These are phyloP conservation scores for Lordiphosa clarofinis DNA, from an alignment of 1,140 invertebrate species.

Conservation along the genomic window DNA sequence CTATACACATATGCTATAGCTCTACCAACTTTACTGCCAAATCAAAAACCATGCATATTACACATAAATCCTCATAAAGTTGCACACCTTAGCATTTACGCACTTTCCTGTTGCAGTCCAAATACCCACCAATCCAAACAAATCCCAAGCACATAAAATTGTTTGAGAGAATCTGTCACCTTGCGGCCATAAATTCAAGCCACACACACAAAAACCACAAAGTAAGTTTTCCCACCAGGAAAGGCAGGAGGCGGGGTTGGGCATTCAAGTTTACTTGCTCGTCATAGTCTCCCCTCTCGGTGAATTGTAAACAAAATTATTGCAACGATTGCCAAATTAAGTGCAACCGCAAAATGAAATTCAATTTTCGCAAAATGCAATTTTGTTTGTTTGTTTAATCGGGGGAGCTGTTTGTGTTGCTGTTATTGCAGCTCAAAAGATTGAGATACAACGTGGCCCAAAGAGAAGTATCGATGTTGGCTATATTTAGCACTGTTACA, in stretches of 20 bases:
- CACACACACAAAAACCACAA: constrained; percentile 38
- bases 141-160: constrained; percentile 67
- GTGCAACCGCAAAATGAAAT: constrained; percentile 68
- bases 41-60: constrained; percentile 18
- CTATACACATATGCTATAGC: constrained; percentile 28
- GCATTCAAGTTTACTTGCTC: constrained; percentile 58
- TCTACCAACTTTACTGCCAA: constrained; percentile 34
- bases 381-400: constrained; percentile 63
- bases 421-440: constrained; percentile 15
- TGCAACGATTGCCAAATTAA: constrained; percentile 75
- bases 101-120: constrained; percentile 36
- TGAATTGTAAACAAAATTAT: constrained; percentile 78
- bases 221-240: constrained; percentile 19
- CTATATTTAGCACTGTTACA: constrained; percentile 37
- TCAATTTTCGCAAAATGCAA: constrained; percentile 62
- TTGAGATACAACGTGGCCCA: constrained; percentile 43
- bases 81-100: constrained; percentile 24
- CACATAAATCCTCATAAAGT: constrained; percentile 30
- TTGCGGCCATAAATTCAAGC: constrained; percentile 67
- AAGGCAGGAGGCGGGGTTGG: constrained; percentile 2
- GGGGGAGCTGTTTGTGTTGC: constrained; percentile 18
- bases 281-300: no score
- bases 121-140: constrained; percentile 37
- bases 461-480: constrained; percentile 42
- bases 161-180: constrained; percentile 73